These are phyloP conservation scores for Orchesella cincta DNA, from an alignment of 1,140 invertebrate species.

Conservation along the genomic window DNA sequence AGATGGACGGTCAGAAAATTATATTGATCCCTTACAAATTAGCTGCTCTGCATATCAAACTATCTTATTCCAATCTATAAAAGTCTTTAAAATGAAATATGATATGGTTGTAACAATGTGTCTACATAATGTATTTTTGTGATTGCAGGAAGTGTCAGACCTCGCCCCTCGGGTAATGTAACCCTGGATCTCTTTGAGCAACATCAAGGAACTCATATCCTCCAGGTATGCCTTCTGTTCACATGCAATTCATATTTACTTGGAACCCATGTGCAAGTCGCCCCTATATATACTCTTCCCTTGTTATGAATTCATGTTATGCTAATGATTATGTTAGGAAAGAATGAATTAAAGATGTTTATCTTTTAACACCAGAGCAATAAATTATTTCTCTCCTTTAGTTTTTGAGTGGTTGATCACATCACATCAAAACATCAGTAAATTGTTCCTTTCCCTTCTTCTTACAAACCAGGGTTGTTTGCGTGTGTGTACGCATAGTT, in stretches of 20 bases:
- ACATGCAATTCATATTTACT: neutral
- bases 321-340: slow-evolving; percentile 13
- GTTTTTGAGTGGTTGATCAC: neutral
- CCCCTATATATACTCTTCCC: neutral
- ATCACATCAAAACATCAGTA: neutral
- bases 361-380: slow-evolving; percentile 14
- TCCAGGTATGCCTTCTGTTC: slow-evolving; percentile 70
- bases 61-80: too few relatives aligned
- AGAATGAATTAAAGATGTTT: slow-evolving; percentile 25
- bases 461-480: neutral
- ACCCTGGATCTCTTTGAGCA: slow-evolving; percentile 72
- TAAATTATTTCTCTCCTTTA: neutral
- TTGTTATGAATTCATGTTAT: slow-evolving; percentile 24
- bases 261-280: neutral
- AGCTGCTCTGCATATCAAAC: too few relatives aligned
- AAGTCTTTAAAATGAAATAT: too few relatives aligned
- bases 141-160: slow-evolving; percentile 41
- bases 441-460: neutral
- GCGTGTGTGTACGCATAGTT: neutral
- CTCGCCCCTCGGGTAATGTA: slow-evolving; percentile 44
- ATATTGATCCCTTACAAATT: too few relatives aligned
- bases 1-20: too few relatives aligned
- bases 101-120: too few relatives aligned
- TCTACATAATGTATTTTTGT: slow-evolving; percentile 21
- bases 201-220: slow-evolving; percentile 94